Evolutionary conservation across 1,140 invertebrate species (phyloP).

Genomic region (Zaprionus nigranus): DNA sequence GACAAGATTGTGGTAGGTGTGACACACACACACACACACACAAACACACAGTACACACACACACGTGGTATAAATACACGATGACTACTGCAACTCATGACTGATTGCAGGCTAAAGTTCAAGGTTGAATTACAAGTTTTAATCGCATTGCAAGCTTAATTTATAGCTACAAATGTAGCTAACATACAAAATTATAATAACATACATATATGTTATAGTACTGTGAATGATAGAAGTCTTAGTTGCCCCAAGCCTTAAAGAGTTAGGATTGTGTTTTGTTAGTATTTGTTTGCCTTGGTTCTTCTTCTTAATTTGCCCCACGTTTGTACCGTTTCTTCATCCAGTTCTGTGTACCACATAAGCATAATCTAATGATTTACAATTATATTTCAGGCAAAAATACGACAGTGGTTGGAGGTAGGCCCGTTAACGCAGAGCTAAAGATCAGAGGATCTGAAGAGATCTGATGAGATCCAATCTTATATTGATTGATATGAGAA

Average conservation of each 20-base stretch:
- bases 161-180: neutral
- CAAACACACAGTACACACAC: neutral
- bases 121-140: neutral
- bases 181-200: neutral
- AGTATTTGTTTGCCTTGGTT: neutral
- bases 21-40: neutral
- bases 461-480: neutral
- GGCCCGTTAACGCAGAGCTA: conserved; percentile 64
- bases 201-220: neutral
- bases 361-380: conserved; percentile 79
- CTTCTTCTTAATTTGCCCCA: neutral
- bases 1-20: conserved; percentile 14
- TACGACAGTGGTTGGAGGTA: conserved; percentile 91
- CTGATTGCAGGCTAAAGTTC: neutral
- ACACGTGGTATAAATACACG: conserved; percentile 4
- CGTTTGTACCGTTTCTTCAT: neutral
- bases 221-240: neutral
- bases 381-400: conserved; percentile 87
- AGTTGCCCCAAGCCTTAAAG: neutral
- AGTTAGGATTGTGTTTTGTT: neutral
- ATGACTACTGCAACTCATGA: neutral
- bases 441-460: conserved; percentile 2
- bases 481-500: conserved; percentile 8
- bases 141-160: neutral
- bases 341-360: neutral